Evolutionary conservation across 2,888 invertebrate species (phyloP).

Genomic region (Leptura quadrifasciata): DNA sequence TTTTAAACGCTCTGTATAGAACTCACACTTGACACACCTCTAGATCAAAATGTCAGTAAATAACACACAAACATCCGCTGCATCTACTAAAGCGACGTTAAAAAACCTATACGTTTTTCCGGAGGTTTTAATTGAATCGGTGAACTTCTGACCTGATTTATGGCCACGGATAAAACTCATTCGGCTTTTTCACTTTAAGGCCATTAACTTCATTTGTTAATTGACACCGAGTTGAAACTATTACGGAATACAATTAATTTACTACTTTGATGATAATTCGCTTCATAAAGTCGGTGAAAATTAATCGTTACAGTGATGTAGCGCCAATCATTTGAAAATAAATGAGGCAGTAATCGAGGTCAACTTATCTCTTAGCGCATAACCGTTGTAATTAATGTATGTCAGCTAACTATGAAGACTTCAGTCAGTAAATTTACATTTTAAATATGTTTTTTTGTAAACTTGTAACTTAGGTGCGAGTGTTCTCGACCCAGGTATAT

Average conservation of each 20-base stretch:
- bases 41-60: not conserved
- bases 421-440: not conserved
- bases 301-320: not conserved
- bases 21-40: too few species aligned
- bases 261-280: not conserved
- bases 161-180: not conserved
- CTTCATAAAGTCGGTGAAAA: conserved; percentile 3
- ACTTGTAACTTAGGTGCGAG: not conserved
- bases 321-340: not conserved
- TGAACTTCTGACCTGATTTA: not conserved
- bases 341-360: not conserved
- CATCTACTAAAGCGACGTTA: not conserved
- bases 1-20: too few species aligned
- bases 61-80: not conserved
- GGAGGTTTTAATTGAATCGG: not conserved
- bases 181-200: not conserved
- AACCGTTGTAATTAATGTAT: not conserved
- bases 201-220: not conserved
- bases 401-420: not conserved
- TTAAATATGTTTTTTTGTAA: not conserved
- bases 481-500: too few species aligned
- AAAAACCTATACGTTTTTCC: not conserved
- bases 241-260: not conserved
- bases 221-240: not conserved
- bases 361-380: not conserved